Base-by-base conservation (phyloP, 2,888 invertebrate species). In the Pyrochroa serraticornis region DNA sequence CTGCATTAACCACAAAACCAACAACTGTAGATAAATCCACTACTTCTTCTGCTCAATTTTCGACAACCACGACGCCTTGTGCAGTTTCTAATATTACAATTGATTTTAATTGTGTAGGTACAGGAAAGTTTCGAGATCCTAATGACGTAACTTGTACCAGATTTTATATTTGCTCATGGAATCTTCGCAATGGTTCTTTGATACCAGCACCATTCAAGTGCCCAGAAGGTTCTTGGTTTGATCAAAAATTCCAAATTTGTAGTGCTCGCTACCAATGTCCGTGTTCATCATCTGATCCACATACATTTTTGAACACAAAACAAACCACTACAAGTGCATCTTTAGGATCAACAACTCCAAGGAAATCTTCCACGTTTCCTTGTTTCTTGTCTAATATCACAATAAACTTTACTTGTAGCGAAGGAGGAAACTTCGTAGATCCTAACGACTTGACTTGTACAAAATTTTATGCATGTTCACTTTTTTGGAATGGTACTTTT, bases 171-270 rank as follows among this genome's bases (percentile, higher is more conserved):
- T 69, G 70, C 38, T 58, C 58, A n/a, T 45, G 41, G 2, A n/a
- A n/a, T n/a, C 49, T 51, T n/a, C 45, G 39, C 0, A 57, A 62
- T 22, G 62, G 60, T 30, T 52, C 61, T n/a, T 57, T 67, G 6
- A 48, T 59, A 37, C 55, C 62, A 50, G 54, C 59, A 0, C 13
- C 41, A 14, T 64, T 64, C 37, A 13, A 32, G n/a, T 83, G 82
- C 46, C 80, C 80, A 0, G 62, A 48, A 34, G 61, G 50, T 22
- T 79, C 81, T 0, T 78, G 58, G 33, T 82, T 69, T 62, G 62
- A 82, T 56, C 81, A 80, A 0, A 71, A 64, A 12, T 78, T 78
- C 1, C 80, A 81, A 39, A 49, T 74, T 0, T 82, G 82, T 47
- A 81, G 80, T 6, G 36, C 72, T 1, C 31, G n/a, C 14, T 66